These are phyloP conservation scores for Xerus inauris DNA, from an alignment of 2,113 vertebrate species.

Conservation along the genomic window DNA sequence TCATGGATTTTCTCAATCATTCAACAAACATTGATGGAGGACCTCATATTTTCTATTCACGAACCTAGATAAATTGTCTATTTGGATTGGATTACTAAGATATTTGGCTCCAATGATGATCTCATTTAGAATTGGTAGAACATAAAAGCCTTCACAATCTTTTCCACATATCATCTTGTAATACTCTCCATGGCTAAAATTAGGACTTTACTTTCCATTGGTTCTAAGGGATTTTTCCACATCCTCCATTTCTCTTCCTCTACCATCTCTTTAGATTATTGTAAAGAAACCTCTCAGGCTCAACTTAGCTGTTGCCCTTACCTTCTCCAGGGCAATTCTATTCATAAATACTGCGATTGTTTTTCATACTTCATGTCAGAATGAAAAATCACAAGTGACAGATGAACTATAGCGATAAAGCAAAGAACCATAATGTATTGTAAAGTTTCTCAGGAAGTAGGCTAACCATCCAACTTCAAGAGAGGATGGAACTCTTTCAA, in stretches of 20 bases:
- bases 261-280: neutral
- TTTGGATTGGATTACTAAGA: neutral
- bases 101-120: neutral
- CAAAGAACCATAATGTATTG: neutral
- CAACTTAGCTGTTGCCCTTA: neutral
- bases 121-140: neutral
- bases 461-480: neutral
- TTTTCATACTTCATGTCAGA: slow-evolving; percentile 14
- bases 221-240: neutral
- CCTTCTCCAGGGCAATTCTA: too few relatives aligned
- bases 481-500: neutral
- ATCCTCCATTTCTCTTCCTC: neutral
- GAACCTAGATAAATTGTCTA: neutral
- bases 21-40: neutral
- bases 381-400: slow-evolving; percentile 29
- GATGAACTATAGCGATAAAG: neutral
- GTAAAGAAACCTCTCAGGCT: neutral
- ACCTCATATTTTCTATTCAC: neutral
- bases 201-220: neutral
- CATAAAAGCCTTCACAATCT: neutral
- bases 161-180: neutral
- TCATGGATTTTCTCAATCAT: neutral
- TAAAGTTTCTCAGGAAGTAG: neutral
- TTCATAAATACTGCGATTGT: slow-evolving; percentile 11
- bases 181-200: neutral